A percentile compares a stretch with the other conserved stretches of the same genome.
These are phyloP conservation scores for Pelobates cultripes DNA, from an alignment of 2,797 vertebrate species.

Conservation along the genomic window DNA sequence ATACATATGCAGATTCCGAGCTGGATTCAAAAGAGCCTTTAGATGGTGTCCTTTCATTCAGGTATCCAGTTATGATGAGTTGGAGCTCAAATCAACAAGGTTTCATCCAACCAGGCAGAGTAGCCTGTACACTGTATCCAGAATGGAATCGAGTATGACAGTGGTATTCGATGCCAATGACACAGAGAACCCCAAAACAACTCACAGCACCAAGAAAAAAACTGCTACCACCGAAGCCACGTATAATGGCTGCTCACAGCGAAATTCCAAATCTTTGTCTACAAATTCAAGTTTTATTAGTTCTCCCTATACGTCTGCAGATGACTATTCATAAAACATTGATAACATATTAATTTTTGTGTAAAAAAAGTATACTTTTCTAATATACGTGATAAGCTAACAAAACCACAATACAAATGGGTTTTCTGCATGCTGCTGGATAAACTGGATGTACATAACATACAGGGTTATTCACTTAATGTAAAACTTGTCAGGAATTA, in stretches of 20 bases:
- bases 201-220: conserved; percentile 73
- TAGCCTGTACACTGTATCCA: conserved; percentile 87
- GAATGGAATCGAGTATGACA: conserved; percentile 82
- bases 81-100: conserved; percentile 83
- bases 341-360: background rate
- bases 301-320: conserved; percentile 65
- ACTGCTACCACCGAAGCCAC: conserved; percentile 63
- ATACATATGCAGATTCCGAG: conserved; percentile 79
- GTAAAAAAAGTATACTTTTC: background rate
- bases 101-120: conserved; percentile 82
- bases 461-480: no score
- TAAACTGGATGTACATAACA: background rate
- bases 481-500: no score
- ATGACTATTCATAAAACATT: conserved; percentile 71
- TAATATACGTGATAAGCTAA: background rate
- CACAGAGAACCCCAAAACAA: conserved; percentile 61
- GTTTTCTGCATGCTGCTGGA: background rate
- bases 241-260: conserved; percentile 64
- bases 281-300: conserved; percentile 69
- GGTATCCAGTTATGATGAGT: conserved; percentile 84
- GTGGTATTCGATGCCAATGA: conserved; percentile 74
- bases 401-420: background rate
- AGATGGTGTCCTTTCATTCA: conserved; percentile 90
- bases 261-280: conserved; percentile 64
- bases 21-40: conserved; percentile 90